Evolutionary conservation across 2,113 vertebrate species (phyloP), one percentile per base, ranked within the genome.

Genomic region (Caloenas nicobarica): DNA sequence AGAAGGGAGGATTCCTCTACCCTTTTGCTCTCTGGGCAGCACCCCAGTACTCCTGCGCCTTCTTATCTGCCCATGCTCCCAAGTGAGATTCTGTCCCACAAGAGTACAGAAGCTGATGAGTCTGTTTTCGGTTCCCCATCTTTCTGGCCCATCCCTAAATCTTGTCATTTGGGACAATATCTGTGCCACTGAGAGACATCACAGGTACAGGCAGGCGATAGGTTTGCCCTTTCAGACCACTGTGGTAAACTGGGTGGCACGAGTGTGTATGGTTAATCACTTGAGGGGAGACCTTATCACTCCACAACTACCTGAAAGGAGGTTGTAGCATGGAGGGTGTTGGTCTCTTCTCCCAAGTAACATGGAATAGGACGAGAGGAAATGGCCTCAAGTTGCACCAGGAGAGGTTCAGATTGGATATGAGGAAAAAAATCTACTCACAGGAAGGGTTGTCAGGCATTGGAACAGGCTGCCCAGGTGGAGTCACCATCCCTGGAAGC

Each of bases 221-320:
- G 24, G 9, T 26, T 90, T 81, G 36, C 38, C 31, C 21, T 77
- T 84, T 40, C 0, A 4, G 51, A 54, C 44, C 40, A 17, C 3
- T 1, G 1, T n/a, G 31, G 56, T 33, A 68, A 16, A 24, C 53
- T 85, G 73, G 24, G n/a, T 81, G 33, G 57, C 57, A 51, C 7
- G 2, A 1, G 0, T 1, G 0, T 6, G 0, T n/a, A 25, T 46
- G 38, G 40, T 18, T 66, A 13, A 57, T 80, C 33, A 54, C 25
- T 51, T 51, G 50, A 25, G 50, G 44, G 18, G 44, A 18, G 18
- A 46, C 44, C 44, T 19, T 46, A 46, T 46, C 14, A 13, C 18
- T 46, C 44, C 19, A 46, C 44, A 46, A 46, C 44, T 46, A 18
- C 44, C 8, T 46, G 44, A 19, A 46, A 46, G 17, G 44, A 46